phyloP scores from a whole-genome alignment of 2,113 vertebrate genomes.

The Nycticebus coucang region DNA sequence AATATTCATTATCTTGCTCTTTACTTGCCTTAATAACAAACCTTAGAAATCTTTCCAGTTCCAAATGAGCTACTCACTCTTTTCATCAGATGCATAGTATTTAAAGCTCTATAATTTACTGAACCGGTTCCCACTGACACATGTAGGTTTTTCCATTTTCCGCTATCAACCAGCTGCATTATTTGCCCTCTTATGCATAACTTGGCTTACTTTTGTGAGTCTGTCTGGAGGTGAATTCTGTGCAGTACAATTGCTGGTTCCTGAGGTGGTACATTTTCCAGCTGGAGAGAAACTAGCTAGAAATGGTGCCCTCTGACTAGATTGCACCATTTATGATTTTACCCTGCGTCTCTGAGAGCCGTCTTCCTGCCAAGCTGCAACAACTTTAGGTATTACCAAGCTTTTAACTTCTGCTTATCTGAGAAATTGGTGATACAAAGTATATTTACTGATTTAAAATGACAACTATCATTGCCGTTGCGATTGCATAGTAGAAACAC shows the following conservation, averaged over 20 bases:
- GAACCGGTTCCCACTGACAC: not conserved
- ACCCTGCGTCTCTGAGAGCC: not conserved
- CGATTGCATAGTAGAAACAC: not conserved
- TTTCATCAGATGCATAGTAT: slow-evolving; percentile 34
- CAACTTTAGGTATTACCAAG: not conserved
- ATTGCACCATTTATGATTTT: not conserved
- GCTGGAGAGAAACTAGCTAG: not conserved
- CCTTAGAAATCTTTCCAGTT: slow-evolving; percentile 27
- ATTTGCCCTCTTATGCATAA: not conserved
- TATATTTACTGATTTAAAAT: slow-evolving; percentile 45
- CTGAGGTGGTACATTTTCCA: slow-evolving; percentile 16
- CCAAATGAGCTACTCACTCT: slow-evolving; percentile 14
- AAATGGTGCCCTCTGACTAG: not conserved
- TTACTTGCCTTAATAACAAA: slow-evolving; percentile 51
- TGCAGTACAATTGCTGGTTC: slow-evolving; percentile 18
- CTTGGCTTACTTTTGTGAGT: slow-evolving; percentile 29
- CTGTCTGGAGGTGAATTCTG: slow-evolving; percentile 15
- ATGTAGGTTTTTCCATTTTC: slow-evolving; percentile 2
- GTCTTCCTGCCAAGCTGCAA: slow-evolving; percentile 9
- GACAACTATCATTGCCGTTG: slow-evolving; percentile 8
- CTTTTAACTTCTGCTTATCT: slow-evolving; percentile 42
- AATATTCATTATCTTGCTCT: slow-evolving; percentile 41
- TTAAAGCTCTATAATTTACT: slow-evolving; percentile 25
- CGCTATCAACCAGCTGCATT: not conserved
- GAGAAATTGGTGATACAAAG: slow-evolving; percentile 1